phyloP scores from a whole-genome alignment of 2,113 vertebrate species.

The Campylomormyrus tamandua region DNA sequence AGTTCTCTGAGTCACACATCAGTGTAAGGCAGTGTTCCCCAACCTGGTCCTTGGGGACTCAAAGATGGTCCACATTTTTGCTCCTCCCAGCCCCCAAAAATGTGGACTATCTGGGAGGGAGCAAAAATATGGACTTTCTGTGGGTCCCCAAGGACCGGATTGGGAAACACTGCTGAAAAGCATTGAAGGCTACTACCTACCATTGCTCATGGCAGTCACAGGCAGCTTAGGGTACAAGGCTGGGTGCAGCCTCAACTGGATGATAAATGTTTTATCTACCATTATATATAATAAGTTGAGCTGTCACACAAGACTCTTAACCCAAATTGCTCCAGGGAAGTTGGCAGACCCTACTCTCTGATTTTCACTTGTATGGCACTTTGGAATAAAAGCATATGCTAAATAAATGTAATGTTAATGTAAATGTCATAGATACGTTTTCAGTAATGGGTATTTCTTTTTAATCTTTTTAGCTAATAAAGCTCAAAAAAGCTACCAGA shows the following conservation, averaged over 20 bases:
- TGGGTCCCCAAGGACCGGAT: not conserved
- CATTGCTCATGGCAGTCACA: not conserved
- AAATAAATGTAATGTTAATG: not conserved
- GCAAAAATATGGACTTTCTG: not conserved
- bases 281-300: not conserved
- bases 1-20: not conserved
- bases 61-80: not conserved
- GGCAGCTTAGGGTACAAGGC: not conserved
- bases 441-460: not conserved
- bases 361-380: not conserved
- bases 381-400: not conserved
- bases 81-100: not conserved
- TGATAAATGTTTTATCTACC: not conserved
- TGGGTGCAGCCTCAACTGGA: not conserved
- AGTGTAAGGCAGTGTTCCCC: not conserved
- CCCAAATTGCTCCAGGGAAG: not conserved
- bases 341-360: not conserved
- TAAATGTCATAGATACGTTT: not conserved
- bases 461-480: not conserved
- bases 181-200: not conserved
- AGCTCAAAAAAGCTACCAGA: not conserved
- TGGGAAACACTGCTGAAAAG: not conserved
- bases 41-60: not conserved
- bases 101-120: not conserved
- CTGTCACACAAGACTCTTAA: not conserved